Percentiles rank a stretch among this genome's conserved stretches.
Evolutionary conservation across 1,140 invertebrate genomes (phyloP).

Genomic region (Subanguina moxae): DNA sequence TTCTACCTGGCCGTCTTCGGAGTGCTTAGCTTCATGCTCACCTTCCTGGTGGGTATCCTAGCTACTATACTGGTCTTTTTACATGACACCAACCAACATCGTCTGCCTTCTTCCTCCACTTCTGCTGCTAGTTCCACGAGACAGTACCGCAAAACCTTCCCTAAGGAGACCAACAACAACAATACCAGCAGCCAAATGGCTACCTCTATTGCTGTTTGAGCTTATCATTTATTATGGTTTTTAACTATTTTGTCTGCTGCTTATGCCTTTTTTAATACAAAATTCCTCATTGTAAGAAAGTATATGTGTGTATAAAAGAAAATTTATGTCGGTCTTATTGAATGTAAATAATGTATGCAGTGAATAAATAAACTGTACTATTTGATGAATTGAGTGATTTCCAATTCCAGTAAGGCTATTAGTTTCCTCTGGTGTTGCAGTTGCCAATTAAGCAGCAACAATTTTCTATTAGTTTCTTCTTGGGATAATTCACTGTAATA

Average conservation of each 20-base stretch:
- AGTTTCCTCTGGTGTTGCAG: neutral
- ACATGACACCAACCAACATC: slow-evolving; percentile 32
- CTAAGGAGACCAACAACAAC: slow-evolving; percentile 24
- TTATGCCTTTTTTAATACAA: slow-evolving; percentile 14
- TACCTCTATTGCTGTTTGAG: slow-evolving; percentile 29
- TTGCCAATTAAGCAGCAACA: slow-evolving; percentile 5
- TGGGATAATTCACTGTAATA: neutral
- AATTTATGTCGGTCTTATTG: no score
- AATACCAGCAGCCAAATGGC: neutral
- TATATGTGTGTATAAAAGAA: no score
- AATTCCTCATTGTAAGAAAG: slow-evolving; percentile 8
- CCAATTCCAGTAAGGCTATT: slow-evolving; percentile 8
- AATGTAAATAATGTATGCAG: no score
- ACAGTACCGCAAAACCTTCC: slow-evolving; percentile 35
- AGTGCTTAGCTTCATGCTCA: slow-evolving; percentile 27
- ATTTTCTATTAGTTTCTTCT: neutral
- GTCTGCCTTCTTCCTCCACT: neutral
- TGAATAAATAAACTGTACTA: no score
- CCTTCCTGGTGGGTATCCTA: slow-evolving; percentile 32
- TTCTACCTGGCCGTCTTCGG: slow-evolving; percentile 32
- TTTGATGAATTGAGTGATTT: neutral
- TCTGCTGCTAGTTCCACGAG: neutral
- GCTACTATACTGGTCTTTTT: slow-evolving; percentile 33
- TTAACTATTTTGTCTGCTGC: no score
- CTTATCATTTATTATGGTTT: neutral